A percentile compares a stretch with the other conserved stretches of the same genome.
Evolutionary conservation across 2,888 invertebrate genomes (phyloP).

Genomic region (Glyphotaelius pellucidus): DNA sequence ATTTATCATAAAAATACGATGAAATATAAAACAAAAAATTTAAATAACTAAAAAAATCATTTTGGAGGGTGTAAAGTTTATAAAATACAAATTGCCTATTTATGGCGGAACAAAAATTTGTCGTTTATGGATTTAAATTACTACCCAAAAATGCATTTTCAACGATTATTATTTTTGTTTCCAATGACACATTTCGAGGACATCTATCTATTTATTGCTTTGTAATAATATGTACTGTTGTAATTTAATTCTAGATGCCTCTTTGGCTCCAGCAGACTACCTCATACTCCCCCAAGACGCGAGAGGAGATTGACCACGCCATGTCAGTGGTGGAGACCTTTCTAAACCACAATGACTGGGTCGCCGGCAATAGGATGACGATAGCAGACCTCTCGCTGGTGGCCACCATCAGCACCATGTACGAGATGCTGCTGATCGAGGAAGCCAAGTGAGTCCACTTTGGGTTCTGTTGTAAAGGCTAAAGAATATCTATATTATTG

Average conservation of each 20-base stretch:
- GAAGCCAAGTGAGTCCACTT: conserved; percentile 68
- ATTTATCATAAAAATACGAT: too few species aligned
- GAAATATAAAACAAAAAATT: too few species aligned
- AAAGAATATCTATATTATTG: background rate
- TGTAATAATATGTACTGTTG: too few species aligned
- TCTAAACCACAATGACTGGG: conserved; percentile 74
- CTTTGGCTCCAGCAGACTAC: conserved; percentile 49
- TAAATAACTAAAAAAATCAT: too few species aligned
- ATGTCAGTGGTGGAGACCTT: conserved; percentile 71
- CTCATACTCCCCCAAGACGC: background rate
- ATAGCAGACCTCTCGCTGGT: conserved; percentile 80
- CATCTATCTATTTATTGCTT: background rate
- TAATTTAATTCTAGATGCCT: conserved; percentile 40
- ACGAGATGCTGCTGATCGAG: conserved; percentile 70
- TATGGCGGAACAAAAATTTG: too few species aligned
- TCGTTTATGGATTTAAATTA: too few species aligned
- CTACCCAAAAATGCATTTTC: too few species aligned
- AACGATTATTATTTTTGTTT: too few species aligned
- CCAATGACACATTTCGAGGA: background rate
- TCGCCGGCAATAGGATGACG: conserved; percentile 78
- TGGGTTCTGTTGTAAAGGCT: background rate
- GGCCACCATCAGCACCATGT: conserved; percentile 75
- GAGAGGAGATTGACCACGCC: background rate
- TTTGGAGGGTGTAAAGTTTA: too few species aligned
- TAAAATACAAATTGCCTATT: too few species aligned